Evolutionary conservation across 2,113 vertebrate genomes (phyloP), one percentile per base, ranked within the genome.

Genomic region (Coryphaenoides rupestris): DNA sequence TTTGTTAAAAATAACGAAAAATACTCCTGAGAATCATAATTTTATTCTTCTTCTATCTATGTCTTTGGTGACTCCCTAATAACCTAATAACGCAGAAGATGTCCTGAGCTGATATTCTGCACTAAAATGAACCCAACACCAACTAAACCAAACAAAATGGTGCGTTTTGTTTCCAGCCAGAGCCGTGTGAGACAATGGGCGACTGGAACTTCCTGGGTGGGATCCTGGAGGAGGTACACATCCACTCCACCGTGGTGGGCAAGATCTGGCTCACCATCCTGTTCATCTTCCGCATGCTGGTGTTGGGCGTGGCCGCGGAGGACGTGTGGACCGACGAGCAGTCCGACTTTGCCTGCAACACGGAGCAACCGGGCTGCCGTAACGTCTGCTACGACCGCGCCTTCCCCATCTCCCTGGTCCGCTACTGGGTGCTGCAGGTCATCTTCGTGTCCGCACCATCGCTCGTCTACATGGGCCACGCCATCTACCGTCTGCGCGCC

Each of bases 261-360:
- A 96, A 95, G 88, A 94, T 95, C 73, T 96, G 94, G 94, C 84
- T 96, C 55, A 95, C 94, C 0, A 93, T 95, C 80, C 91, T 96
- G 58, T 96, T 96, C 82, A 86, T 96, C 73, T 95, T 96, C 81
- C 89, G 90, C 65, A 95, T 96, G 92, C 73, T 96, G 76, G 92
- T 95, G 58, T 87, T 96, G 1, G 93, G 93, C 0, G 91, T 94
- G 5, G 94, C 93, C 0, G 94, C 93, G 0, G 94, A 95, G 78
- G 93, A 95, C n/a, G 92, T 95, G 13, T 97, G 94, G 94, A 94
- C 92, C 1, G 93, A 96, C 26, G 94, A 96, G 80, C 95, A 96
- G 70, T 91, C 92, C 0, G 91, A 93, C 80, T 97, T 96, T 73
- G 83, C 95, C 75, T 96, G 94, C 78, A 96, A 95, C 65, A 96